These are phyloP conservation scores for Buceros bicornis DNA, from an alignment of 2,797 vertebrate species.

Conservation along the genomic window DNA sequence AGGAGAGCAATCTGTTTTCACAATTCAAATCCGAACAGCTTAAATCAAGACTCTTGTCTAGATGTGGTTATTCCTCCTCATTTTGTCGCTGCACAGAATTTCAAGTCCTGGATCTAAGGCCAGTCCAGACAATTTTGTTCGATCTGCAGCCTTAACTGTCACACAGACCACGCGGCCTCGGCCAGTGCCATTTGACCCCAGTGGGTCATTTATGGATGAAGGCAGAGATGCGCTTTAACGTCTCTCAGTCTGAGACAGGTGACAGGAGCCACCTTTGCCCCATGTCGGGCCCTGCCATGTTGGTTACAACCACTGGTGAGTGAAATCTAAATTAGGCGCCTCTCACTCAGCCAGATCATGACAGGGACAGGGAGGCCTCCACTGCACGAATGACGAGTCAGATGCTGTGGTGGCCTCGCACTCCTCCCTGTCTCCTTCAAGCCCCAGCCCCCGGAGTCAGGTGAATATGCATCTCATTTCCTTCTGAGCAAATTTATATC, in stretches of 20 bases:
- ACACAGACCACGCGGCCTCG: background rate
- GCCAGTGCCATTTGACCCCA: accelerated
- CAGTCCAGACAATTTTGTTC: background rate
- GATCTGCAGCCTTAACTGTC: background rate
- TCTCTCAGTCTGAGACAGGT: background rate
- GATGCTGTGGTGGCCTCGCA: background rate
- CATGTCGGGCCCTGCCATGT: background rate
- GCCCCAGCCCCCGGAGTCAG: background rate
- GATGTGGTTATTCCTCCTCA: background rate
- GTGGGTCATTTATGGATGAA: background rate
- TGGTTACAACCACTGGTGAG: background rate
- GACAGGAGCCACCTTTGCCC: background rate
- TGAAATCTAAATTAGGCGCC: background rate
- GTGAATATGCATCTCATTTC: background rate
- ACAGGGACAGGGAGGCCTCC: background rate
- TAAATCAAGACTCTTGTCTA: background rate
- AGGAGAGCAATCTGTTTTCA: background rate
- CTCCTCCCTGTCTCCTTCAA: background rate
- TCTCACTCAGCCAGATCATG: accelerated
- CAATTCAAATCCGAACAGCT: background rate
- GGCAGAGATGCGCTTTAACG: accelerated
- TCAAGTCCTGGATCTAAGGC: background rate
- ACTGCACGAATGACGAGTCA: accelerated
- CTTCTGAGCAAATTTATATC: background rate
- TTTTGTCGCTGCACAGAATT: background rate